Conservation (phyloP, 2,113 vertebrate genomes). For the Chionodraco myersi region DNA sequence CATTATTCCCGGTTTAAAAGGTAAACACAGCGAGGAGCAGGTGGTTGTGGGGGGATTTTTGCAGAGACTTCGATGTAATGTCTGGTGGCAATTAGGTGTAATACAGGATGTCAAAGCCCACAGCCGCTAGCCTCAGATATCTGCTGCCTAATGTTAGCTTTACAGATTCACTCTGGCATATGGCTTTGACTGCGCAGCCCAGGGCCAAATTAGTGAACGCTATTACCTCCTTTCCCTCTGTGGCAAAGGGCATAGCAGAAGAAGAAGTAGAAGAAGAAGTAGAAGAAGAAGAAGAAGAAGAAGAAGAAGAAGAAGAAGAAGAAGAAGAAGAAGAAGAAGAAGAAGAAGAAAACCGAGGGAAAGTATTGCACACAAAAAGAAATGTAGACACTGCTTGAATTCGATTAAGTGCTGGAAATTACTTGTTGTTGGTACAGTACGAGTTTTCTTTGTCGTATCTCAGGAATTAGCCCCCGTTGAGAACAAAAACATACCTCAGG, state of each 20-base stretch:
- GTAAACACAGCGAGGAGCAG: constrained; percentile 79
- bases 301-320: no score
- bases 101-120: constrained; percentile 83
- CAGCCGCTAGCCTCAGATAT: constrained; percentile 79
- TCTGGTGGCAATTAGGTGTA: constrained; percentile 87
- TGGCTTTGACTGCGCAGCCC: constrained; percentile 76
- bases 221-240: constrained; percentile 75
- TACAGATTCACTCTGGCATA: constrained; percentile 82
- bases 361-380: constrained; percentile 16
- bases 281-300: neutral
- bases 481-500: constrained; percentile 47
- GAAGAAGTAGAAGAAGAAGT: constrained; percentile 19
- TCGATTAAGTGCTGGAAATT: constrained; percentile 6
- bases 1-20: constrained; percentile 77
- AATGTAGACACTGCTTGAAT: neutral
- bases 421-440: neutral
- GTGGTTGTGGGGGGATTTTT: constrained; percentile 75
- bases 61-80: constrained; percentile 69
- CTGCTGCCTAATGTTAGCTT: constrained; percentile 81
- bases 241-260: constrained; percentile 66
- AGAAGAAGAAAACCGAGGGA: constrained; percentile 5
- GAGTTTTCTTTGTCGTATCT: constrained; percentile 13
- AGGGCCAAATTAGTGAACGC: constrained; percentile 76
- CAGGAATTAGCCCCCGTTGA: constrained; percentile 18
- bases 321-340: constrained; percentile 16